phyloP scores from a whole-genome alignment of 2,113 vertebrate species.

The Eurystomus gularis region DNA sequence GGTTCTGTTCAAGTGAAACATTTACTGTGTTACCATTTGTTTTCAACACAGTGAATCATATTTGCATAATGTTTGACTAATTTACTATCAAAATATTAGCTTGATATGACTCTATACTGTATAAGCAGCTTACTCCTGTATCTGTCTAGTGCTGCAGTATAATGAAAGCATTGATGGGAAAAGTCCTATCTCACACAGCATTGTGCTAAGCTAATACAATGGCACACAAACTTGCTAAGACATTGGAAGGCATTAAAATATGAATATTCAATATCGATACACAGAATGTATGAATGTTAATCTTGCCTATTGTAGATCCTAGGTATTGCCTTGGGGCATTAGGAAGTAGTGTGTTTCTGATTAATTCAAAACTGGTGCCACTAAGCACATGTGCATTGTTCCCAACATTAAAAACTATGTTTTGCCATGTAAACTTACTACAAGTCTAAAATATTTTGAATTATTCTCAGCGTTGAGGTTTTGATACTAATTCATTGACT shows the following conservation, averaged over 20 bases:
- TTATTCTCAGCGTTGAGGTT: conserved; percentile 34
- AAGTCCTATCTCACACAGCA: background rate
- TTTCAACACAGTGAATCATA: conserved; percentile 21
- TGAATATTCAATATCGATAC: conserved; percentile 66
- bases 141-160: background rate
- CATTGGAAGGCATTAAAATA: conserved; percentile 13
- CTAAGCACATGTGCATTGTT: conserved; percentile 42
- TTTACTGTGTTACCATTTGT: background rate
- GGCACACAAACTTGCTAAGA: conserved; percentile 16
- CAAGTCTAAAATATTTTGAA: conserved; percentile 38
- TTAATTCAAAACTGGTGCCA: conserved; percentile 51
- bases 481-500: conserved; percentile 50
- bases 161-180: background rate
- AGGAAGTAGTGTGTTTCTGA: conserved; percentile 34
- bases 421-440: conserved; percentile 68
- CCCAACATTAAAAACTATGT: conserved; percentile 69
- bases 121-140: background rate
- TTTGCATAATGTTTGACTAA: conserved; percentile 33
- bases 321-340: conserved; percentile 15
- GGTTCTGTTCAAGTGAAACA: background rate
- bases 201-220: background rate
- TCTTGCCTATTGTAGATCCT: conserved; percentile 22
- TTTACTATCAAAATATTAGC: conserved; percentile 48
- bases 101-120: background rate
- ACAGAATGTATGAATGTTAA: conserved; percentile 58